These are phyloP conservation scores for Pseudorasbora parva DNA, from an alignment of 2,113 vertebrate genomes.

Conservation along the genomic window DNA sequence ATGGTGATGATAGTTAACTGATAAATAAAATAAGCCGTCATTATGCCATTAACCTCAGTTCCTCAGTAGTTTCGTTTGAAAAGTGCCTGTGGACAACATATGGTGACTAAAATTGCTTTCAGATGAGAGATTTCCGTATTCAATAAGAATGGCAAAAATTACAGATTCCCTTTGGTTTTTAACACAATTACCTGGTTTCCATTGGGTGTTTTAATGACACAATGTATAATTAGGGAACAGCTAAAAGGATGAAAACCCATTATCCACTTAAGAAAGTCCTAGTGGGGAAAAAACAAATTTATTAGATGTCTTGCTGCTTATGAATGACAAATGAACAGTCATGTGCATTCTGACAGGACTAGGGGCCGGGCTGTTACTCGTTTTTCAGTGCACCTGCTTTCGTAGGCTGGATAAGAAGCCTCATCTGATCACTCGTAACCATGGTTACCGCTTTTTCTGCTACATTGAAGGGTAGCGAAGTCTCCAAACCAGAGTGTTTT, in stretches of 20 bases:
- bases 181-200: slow-evolving; percentile 29
- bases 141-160: background rate
- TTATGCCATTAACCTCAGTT: background rate
- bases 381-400: slow-evolving; percentile 63
- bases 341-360: slow-evolving; percentile 49
- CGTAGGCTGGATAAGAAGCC: slow-evolving; percentile 69
- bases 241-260: slow-evolving; percentile 50
- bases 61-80: background rate
- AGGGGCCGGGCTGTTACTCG: background rate
- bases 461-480: slow-evolving; percentile 33
- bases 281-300: slow-evolving; percentile 38
- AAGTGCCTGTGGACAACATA: background rate
- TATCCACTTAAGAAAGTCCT: slow-evolving; percentile 49
- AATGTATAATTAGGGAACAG: slow-evolving; percentile 55
- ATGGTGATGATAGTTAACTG: background rate
- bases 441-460: slow-evolving; percentile 63
- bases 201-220: slow-evolving; percentile 57
- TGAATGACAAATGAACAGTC: slow-evolving; percentile 37
- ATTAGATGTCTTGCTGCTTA: slow-evolving; percentile 42
- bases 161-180: background rate
- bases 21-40: background rate
- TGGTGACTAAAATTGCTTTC: background rate
- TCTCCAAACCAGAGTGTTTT: slow-evolving; percentile 12
- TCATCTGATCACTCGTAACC: slow-evolving; percentile 64
- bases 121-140: background rate